Percentiles rank a stretch among this genome's conserved stretches.
Evolutionary conservation across 2,797 vertebrate species (phyloP).

Genomic region (Syndactyla subalaris): DNA sequence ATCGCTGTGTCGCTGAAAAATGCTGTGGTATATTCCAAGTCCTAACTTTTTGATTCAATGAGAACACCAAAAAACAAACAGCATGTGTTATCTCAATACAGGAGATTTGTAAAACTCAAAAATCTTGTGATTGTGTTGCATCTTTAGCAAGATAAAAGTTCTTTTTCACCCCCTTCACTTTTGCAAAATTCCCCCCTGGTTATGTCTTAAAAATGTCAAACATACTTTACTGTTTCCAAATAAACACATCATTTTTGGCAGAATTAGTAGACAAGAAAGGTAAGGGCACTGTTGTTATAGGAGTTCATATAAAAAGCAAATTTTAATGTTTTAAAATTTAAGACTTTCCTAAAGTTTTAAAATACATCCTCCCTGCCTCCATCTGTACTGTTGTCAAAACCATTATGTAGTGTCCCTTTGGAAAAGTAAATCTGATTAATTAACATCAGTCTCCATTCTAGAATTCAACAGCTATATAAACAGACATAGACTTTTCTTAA

Average conservation of each 20-base stretch:
- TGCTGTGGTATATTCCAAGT: background rate
- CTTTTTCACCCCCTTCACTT: constrained; percentile 18
- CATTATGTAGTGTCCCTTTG: constrained; percentile 59
- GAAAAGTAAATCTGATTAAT: constrained; percentile 72
- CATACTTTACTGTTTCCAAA: constrained; percentile 69
- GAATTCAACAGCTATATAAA: constrained; percentile 59
- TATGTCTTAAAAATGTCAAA: constrained; percentile 68
- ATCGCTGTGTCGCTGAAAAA: constrained; percentile 3
- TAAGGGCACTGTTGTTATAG: constrained; percentile 65
- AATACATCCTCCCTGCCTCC: constrained; percentile 52
- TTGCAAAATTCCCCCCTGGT: constrained; percentile 15
- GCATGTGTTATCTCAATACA: background rate
- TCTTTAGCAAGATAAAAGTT: constrained; percentile 39
- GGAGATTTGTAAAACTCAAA: constrained; percentile 11
- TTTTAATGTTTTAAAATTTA: constrained; percentile 70
- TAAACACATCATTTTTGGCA: constrained; percentile 71
- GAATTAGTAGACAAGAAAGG: constrained; percentile 69
- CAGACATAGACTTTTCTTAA: constrained; percentile 46
- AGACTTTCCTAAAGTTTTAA: constrained; percentile 66
- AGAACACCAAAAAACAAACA: constrained; percentile 13
- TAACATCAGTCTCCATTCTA: constrained; percentile 5
- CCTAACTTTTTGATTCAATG: constrained; percentile 3
- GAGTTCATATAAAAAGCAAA: constrained; percentile 66
- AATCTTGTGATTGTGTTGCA: constrained; percentile 4
- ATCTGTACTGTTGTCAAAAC: constrained; percentile 47